Base-by-base conservation (phyloP, 2,113 vertebrate genomes). In the Rutilus rutilus region DNA sequence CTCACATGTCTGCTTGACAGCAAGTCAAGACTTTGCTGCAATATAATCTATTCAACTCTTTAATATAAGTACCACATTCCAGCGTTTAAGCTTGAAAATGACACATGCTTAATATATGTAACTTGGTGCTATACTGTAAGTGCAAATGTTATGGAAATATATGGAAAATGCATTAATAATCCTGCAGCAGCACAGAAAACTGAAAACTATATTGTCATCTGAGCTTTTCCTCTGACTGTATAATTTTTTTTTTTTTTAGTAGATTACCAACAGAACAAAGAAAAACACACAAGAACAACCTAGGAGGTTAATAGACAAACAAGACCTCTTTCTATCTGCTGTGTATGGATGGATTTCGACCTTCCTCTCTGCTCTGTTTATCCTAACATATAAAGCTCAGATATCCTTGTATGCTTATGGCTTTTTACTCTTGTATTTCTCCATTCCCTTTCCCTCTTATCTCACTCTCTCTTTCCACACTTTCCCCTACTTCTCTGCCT, bases 1-100 rank as follows among this genome's bases (percentile, higher is more conserved):
- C 36, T 81, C 69, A 50, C 14, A 75, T 11, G 8, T n/a, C 11
- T 78, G n/a, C 42, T 60, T 59, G 17, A 67, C 25, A 77, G 3
- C 1, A 71, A 78, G 52, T 74, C 25, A 73, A 82, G 57, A 57
- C 17, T 81, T 67, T 82, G n/a, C 30, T 60, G n/a, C 54, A 82
- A 21, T 15, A 21, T 67, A 6, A 67, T 82, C 45, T 33, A 9
- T 47, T 21, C 15, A 65, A 42, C 36, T 81, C 15, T 65, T 81
- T 50, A 21, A 50, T 42, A 47, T 81, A 81, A 81, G 59, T 25
- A 64, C 27, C 54, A 64, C 78, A 64, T 65, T 81, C 25, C 14
- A 80, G 39, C 11, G 0, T 80, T 42, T 57, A 36, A 3, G 39
- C 39, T 65, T 81, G 47, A 50, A 81, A 81, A 64, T 65, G 45